Conservation (phyloP, 2,113 vertebrate genomes). For the Zosterops hypoxanthus region DNA sequence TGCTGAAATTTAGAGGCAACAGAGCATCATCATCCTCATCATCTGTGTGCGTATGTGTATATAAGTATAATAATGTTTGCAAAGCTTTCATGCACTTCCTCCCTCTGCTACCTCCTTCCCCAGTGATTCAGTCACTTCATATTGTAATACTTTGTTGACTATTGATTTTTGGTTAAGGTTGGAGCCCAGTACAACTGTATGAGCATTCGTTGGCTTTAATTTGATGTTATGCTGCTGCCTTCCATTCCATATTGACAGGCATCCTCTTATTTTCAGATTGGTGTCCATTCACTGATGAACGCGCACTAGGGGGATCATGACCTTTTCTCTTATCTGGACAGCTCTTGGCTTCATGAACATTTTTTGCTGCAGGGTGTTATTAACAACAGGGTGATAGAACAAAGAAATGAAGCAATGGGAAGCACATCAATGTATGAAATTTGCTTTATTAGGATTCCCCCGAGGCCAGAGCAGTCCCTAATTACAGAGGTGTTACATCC, state of each 20-base stretch:
- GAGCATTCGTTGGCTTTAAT: constrained; percentile 78
- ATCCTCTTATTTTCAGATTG: constrained; percentile 74
- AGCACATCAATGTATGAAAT: constrained; percentile 73
- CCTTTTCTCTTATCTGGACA: constrained; percentile 82
- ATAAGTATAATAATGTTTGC: constrained; percentile 12
- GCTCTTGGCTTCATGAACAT: constrained; percentile 80
- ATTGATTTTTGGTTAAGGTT: constrained; percentile 80
- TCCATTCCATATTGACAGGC: constrained; percentile 77
- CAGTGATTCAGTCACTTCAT: constrained; percentile 68
- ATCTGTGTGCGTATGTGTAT: not conserved
- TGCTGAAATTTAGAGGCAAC: not conserved
- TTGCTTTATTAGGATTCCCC: constrained; percentile 73
- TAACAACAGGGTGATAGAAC: constrained; percentile 77
- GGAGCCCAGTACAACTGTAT: constrained; percentile 70
- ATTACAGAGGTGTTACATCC: constrained; percentile 68
- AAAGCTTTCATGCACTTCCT: constrained; percentile 47
- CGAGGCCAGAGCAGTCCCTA: constrained; percentile 54
- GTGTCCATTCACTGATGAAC: constrained; percentile 76
- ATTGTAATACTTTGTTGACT: constrained; percentile 79
- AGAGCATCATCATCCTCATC: not conserved
- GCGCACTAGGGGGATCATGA: constrained; percentile 72
- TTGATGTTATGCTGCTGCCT: constrained; percentile 70
- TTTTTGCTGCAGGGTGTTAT: constrained; percentile 82
- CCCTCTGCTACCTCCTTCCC: constrained; percentile 23
- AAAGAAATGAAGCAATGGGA: constrained; percentile 74